These are phyloP conservation scores for Tetragnatha versicolor DNA, from an alignment of 1,140 invertebrate genomes.

Conservation along the genomic window DNA sequence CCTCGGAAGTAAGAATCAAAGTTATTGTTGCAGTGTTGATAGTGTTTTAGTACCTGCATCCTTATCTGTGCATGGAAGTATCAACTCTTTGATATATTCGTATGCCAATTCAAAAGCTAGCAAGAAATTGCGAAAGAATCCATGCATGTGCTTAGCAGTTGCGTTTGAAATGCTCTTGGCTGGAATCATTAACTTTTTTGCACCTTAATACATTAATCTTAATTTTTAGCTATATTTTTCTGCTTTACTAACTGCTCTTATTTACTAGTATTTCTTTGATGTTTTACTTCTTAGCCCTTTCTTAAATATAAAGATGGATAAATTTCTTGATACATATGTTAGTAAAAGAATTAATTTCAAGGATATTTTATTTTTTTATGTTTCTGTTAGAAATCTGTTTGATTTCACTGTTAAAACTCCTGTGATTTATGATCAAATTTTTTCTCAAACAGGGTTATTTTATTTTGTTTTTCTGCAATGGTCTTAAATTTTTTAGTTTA, in stretches of 20 bases:
- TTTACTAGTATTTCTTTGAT: neutral
- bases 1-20: constrained; percentile 58
- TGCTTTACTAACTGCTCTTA: neutral
- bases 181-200: constrained; percentile 40
- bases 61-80: constrained; percentile 37
- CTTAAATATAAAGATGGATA: no score
- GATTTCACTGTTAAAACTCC: no score
- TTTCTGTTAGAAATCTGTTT: no score
- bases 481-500: no score
- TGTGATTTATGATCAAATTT: no score
- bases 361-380: no score
- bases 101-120: constrained; percentile 24
- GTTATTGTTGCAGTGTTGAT: constrained; percentile 45
- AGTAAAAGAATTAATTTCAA: no score
- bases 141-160: constrained; percentile 43
- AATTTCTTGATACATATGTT: no score
- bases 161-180: constrained; percentile 35
- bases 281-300: neutral
- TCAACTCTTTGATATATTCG: constrained; percentile 44
- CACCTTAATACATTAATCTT: constrained; percentile 48
- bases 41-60: constrained; percentile 31
- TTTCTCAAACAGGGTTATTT: no score
- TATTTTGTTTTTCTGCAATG: no score
- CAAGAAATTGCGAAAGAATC: constrained; percentile 15
- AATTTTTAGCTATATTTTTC: neutral